Conservation (phyloP, 2,113 vertebrate genomes). For the Hipposideros armiger region DNA sequence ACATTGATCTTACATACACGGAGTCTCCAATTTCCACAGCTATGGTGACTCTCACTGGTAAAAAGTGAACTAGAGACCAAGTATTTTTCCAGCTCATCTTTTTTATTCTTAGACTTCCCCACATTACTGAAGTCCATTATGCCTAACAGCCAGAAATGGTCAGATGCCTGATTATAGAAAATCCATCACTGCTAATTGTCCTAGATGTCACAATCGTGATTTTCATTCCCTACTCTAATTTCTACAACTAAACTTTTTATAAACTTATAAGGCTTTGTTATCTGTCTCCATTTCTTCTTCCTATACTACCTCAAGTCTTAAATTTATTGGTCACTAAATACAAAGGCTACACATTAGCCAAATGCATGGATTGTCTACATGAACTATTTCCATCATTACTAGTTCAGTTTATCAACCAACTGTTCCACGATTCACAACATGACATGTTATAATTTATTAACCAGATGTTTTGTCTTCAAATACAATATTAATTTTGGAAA, state of each 20-base stretch:
- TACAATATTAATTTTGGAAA: conserved; percentile 31
- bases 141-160: background rate
- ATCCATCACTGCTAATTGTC: background rate
- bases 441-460: background rate
- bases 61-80: background rate
- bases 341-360: background rate
- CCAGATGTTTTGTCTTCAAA: background rate
- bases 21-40: background rate
- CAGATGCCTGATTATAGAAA: background rate
- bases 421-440: background rate
- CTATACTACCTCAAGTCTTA: background rate
- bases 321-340: conserved; percentile 55
- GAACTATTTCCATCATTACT: background rate
- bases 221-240: background rate
- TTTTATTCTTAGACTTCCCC: background rate
- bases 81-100: background rate
- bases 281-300: background rate
- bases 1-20: background rate
- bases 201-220: background rate
- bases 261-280: background rate
- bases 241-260: background rate
- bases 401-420: conserved; percentile 14
- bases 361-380: background rate
- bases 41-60: no score
- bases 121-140: background rate